Conservation (phyloP, 2,113 vertebrate species). For the Plecturocebus donacophilus region DNA sequence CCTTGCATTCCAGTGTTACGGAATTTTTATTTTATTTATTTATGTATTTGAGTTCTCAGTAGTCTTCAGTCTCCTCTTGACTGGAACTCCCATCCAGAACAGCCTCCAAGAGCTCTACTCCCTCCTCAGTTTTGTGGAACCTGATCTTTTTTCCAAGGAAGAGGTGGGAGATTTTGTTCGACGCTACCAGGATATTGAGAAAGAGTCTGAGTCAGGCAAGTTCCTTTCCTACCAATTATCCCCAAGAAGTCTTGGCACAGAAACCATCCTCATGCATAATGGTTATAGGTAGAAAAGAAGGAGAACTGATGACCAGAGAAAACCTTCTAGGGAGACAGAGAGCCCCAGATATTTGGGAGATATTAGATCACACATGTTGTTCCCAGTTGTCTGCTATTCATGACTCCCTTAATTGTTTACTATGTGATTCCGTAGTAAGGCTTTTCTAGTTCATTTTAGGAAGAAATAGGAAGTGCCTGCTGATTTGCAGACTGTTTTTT, state of each 20-base stretch:
- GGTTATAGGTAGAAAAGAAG: neutral
- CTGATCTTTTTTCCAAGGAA: slow-evolving; percentile 86
- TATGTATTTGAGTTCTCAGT: slow-evolving; percentile 87
- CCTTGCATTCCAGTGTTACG: neutral
- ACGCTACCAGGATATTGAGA: slow-evolving; percentile 86
- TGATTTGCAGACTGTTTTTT: neutral
- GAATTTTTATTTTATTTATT: neutral
- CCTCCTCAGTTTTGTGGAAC: slow-evolving; percentile 93
- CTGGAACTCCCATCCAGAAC: slow-evolving; percentile 97
- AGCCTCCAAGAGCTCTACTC: slow-evolving; percentile 94
- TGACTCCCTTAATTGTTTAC: neutral
- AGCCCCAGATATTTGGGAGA: neutral
- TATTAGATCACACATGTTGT: neutral
- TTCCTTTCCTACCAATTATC: slow-evolving; percentile 13
- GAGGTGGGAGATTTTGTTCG: slow-evolving; percentile 86
- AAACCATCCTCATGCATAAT: neutral
- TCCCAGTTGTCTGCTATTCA: neutral
- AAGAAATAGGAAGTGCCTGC: neutral
- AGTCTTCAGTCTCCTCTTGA: slow-evolving; percentile 91
- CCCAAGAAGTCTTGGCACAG: neutral
- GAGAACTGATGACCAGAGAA: neutral
- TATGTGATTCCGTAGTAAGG: accelerated
- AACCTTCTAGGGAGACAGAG: neutral
- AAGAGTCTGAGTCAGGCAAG: slow-evolving; percentile 86
- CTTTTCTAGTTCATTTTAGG: neutral